These are phyloP conservation scores for Paracyclopina nana DNA, from an alignment of 1,140 invertebrate species.

Conservation along the genomic window DNA sequence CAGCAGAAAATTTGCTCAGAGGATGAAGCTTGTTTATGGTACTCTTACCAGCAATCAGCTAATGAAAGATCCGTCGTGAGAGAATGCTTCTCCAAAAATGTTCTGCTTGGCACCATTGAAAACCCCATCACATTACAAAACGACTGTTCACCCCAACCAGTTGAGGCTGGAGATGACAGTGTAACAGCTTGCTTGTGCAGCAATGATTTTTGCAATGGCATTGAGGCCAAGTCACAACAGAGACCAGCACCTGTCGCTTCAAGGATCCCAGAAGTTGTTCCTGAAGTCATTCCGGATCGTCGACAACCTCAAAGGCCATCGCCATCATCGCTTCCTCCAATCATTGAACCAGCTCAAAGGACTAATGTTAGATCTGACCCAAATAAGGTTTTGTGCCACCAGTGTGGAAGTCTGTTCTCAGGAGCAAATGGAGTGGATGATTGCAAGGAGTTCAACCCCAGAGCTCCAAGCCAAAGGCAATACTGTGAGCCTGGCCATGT, in stretches of 20 bases:
- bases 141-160: constrained; percentile 3
- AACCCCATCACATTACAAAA: constrained; percentile 4
- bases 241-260: background rate
- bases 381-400: constrained; percentile 5
- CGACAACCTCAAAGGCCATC: background rate
- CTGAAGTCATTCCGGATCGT: background rate
- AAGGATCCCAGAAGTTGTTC: background rate
- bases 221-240: no score
- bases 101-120: constrained; percentile 12
- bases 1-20: constrained; percentile 5
- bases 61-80: constrained; percentile 6
- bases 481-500: constrained; percentile 12
- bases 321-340: no score
- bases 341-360: no score
- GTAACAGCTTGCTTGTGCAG: constrained; percentile 12
- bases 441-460: background rate
- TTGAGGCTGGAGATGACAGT: constrained; percentile 5
- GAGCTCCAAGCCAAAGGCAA: background rate
- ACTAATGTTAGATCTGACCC: no score
- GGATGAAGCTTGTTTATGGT: constrained; percentile 15
- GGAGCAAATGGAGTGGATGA: no score
- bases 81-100: constrained; percentile 14
- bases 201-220: constrained; percentile 13
- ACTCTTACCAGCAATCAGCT: constrained; percentile 12
- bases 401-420: constrained; percentile 13